These are phyloP conservation scores for Tetramorium alpestre DNA, from an alignment of 1,140 invertebrate genomes.

Conservation along the genomic window DNA sequence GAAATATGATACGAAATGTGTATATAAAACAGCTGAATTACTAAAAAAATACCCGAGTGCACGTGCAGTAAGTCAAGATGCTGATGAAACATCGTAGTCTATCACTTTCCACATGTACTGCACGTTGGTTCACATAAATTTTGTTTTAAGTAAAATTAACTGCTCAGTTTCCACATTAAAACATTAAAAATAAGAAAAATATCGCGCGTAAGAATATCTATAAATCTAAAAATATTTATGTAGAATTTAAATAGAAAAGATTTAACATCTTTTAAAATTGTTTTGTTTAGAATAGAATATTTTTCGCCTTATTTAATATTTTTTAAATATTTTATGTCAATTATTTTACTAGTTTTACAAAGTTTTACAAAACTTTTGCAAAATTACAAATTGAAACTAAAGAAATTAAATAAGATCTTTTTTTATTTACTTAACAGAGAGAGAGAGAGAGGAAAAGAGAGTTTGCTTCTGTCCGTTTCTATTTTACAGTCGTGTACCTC, in stretches of 20 bases:
- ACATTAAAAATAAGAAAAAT: background rate
- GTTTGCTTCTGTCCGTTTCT: background rate
- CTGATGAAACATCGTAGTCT: conserved; percentile 22
- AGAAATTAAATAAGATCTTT: background rate
- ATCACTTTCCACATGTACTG: background rate
- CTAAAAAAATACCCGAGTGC: background rate
- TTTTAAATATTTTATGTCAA: background rate
- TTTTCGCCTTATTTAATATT: background rate
- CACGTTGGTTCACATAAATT: conserved; percentile 15
- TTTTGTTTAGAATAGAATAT: background rate
- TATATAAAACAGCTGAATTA: conserved; percentile 21
- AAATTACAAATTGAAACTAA: background rate
- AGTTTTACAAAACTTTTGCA: background rate
- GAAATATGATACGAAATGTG: conserved; percentile 9
- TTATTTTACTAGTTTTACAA: background rate
- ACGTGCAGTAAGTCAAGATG: conserved; percentile 41
- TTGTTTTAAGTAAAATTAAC: background rate
- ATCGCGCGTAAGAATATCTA: background rate
- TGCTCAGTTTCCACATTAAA: background rate
- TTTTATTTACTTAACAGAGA: background rate
- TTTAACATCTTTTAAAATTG: background rate
- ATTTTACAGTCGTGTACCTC: background rate
- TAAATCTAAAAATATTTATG: background rate
- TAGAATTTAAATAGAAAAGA: background rate
- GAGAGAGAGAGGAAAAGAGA: background rate